phyloP scores from a whole-genome alignment of 2,888 invertebrate species.

The Lasioglossum lativentre region DNA sequence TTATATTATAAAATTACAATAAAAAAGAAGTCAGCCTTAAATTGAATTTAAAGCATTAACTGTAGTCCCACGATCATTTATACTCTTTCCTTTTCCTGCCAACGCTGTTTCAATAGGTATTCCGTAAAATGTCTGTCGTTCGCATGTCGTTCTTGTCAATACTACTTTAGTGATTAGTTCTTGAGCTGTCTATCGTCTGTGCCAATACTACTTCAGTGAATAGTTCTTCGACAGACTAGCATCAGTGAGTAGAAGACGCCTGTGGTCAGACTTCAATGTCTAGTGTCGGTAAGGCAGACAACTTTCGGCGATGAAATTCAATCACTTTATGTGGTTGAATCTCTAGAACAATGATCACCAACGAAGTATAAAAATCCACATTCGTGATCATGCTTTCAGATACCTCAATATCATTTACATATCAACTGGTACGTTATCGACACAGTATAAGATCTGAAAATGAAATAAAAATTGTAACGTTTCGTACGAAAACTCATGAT shows the following conservation, averaged over 20 bases:
- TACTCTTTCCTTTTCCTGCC: neutral
- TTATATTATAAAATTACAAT: neutral
- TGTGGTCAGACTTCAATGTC: neutral
- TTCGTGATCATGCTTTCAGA: neutral
- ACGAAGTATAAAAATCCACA: neutral
- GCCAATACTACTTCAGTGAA: neutral
- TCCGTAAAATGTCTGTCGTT: neutral
- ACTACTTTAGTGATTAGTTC: neutral
- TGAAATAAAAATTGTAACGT: too few species aligned
- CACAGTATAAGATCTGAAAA: too few species aligned
- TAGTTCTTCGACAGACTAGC: neutral
- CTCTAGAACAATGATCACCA: neutral
- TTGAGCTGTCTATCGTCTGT: neutral
- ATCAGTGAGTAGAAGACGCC: neutral
- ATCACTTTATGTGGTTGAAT: neutral
- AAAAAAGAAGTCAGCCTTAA: neutral
- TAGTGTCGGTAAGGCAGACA: neutral
- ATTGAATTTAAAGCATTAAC: neutral
- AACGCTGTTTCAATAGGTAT: neutral
- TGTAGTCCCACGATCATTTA: neutral
- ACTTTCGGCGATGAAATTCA: neutral
- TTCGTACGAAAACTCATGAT: too few species aligned
- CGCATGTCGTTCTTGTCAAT: too few species aligned
- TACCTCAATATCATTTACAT: neutral
- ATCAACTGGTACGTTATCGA: neutral